Percentiles rank a stretch among this genome's conserved stretches.
Evolutionary conservation across 1,140 invertebrate species (phyloP).

Genomic region (Forficula auricularia): DNA sequence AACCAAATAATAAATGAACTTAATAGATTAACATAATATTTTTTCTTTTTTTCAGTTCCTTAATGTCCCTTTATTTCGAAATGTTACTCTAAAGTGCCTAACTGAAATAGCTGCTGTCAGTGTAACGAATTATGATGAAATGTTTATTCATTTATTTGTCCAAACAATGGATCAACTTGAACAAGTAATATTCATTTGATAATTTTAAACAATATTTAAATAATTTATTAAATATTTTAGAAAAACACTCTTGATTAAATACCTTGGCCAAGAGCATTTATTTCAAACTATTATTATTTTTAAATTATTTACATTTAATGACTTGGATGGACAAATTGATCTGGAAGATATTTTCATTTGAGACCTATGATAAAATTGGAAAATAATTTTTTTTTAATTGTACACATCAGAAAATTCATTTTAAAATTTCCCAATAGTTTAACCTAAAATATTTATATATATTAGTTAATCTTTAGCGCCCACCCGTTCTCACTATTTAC

Average conservation of each 20-base stretch:
- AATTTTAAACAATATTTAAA: background rate
- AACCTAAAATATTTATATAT: too few species aligned
- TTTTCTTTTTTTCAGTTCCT: slow-evolving; percentile 54
- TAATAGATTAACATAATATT: background rate
- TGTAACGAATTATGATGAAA: slow-evolving; percentile 76
- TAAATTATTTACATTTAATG: too few species aligned
- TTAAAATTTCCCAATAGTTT: too few species aligned
- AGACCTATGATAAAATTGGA: too few species aligned
- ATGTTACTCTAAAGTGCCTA: slow-evolving; percentile 94
- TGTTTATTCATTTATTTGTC: slow-evolving; percentile 74
- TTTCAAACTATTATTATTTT: too few species aligned
- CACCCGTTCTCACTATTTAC: too few species aligned
- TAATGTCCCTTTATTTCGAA: slow-evolving; percentile 92
- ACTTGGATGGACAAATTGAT: too few species aligned
- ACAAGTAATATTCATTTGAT: slow-evolving; percentile 30
- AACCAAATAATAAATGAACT: background rate
- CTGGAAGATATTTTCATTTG: too few species aligned
- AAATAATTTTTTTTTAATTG: too few species aligned
- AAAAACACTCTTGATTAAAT: background rate
- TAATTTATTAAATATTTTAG: slow-evolving; percentile 3
- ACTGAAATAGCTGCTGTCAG: slow-evolving; percentile 91
- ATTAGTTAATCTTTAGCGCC: too few species aligned
- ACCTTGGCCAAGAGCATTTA: background rate
- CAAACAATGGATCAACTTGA: slow-evolving; percentile 83
- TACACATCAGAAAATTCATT: too few species aligned